Percentiles rank a stretch among this genome's conserved stretches.
Evolutionary conservation across 2,113 vertebrate genomes (phyloP).

Genomic region (Pseudopipra pipra): DNA sequence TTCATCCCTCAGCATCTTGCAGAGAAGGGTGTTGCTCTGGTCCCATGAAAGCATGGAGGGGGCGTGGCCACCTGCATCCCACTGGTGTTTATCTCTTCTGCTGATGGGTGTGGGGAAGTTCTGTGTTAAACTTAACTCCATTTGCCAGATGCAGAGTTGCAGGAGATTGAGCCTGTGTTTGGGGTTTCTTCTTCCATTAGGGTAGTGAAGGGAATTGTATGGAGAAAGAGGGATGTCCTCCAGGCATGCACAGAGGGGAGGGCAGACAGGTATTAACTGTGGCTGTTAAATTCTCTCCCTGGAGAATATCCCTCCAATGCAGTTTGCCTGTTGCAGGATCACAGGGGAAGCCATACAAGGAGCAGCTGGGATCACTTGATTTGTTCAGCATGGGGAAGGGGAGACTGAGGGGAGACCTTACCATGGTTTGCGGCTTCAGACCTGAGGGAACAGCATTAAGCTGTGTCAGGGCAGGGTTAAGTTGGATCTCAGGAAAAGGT

Average conservation of each 20-base stretch:
- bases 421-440: not conserved
- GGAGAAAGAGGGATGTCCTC: not conserved
- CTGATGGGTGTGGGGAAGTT: not conserved
- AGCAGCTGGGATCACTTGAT: not conserved
- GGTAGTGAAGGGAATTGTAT: not conserved
- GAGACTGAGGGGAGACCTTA: not conserved
- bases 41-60: rapidly evolving
- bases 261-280: not conserved
- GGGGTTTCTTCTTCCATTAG: not conserved
- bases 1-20: not conserved
- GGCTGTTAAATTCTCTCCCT: not conserved
- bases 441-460: not conserved
- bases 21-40: not conserved
- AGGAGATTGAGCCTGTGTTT: not conserved
- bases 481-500: not conserved
- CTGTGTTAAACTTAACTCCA: not conserved
- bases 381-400: not conserved
- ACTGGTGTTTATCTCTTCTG: not conserved
- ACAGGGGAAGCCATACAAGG: not conserved
- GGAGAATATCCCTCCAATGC: not conserved
- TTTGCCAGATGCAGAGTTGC: not conserved
- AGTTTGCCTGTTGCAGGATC: not conserved
- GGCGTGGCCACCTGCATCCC: not conserved
- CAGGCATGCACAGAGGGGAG: not conserved
- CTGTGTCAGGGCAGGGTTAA: not conserved